These are phyloP conservation scores for Anastatus disparis DNA, from an alignment of 1,140 invertebrate genomes.

Conservation along the genomic window DNA sequence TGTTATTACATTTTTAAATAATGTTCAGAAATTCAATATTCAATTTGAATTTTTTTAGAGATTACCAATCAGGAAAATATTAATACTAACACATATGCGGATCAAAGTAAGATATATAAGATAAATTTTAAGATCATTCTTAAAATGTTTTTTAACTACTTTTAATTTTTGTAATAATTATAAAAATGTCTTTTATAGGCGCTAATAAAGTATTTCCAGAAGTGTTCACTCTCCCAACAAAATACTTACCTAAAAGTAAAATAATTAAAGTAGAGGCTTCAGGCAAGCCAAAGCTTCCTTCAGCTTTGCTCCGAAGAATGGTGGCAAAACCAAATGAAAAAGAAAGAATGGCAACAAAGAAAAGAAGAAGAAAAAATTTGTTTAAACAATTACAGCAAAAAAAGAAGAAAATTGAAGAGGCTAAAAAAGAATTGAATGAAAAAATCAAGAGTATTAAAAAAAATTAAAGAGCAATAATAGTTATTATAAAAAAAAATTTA, in stretches of 20 bases:
- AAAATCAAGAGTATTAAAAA: not conserved
- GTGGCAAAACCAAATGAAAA: not conserved
- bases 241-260: not conserved
- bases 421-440: not conserved
- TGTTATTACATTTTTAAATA: too few relatives aligned
- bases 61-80: too few relatives aligned
- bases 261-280: not conserved
- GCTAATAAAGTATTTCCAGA: not conserved
- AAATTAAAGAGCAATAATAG: not conserved
- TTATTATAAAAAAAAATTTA: not conserved
- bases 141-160: too few relatives aligned
- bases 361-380: not conserved
- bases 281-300: not conserved
- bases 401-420: not conserved
- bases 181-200: not conserved
- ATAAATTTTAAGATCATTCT: too few relatives aligned
- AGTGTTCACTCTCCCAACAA: not conserved
- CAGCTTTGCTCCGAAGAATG: too few relatives aligned
- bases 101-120: too few relatives aligned
- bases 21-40: too few relatives aligned
- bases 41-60: too few relatives aligned
- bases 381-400: not conserved
- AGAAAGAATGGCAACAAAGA: not conserved
- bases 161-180: too few relatives aligned
- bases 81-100: too few relatives aligned